Evolutionary conservation across 2,888 invertebrate genomes (phyloP), one percentile per base, ranked within the genome.

Genomic region (Lottia scabra): DNA sequence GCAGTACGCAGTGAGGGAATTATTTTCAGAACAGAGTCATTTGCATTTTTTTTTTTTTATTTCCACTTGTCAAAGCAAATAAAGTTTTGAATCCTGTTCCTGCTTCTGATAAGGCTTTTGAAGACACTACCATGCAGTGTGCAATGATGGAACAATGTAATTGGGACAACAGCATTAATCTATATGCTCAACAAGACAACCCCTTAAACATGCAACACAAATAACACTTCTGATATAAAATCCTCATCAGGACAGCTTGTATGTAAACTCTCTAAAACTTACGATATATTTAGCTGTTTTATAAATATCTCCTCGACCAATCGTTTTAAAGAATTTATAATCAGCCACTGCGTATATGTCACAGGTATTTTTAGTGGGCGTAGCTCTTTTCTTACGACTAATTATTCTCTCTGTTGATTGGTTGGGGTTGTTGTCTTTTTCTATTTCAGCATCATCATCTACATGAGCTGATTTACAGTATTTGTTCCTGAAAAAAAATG

Each of bases 281-380:
- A 97, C 97, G 91, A 98, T 92, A 90, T 98, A 97, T 91, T 96
- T 96, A 65, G 97, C 97, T n/a, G 98, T 98, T 65, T 95, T 96
- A 91, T 97, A 96, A 2, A 96, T 95, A 88, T 96, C 96, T 81
- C 95, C 94, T 1, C 95, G 95, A 16, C 97, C 97, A 96, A 98
- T 97, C 91, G 96, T 96, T 89, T 95, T 94, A 88, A 95, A 97
- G 90, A 98, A 98, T 84, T 96, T 93, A 89, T 97, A 97, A 90
- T 98, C 98, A 0, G 98, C 98, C 0, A 98, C 97, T 65, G 98
- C 91, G 3, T 97, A 91, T 70, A 98, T 89, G 0, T 96, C 96
- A 85, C 98, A 98, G 1, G 83, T 83, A 65, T 84, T 83, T 45
- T 75, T 76, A 27, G 67, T 62, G 15, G 68, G 68, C 6, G 73